These are phyloP conservation scores for Hirtodrosophila alboralis DNA, from an alignment of 2,888 invertebrate species.

Conservation along the genomic window DNA sequence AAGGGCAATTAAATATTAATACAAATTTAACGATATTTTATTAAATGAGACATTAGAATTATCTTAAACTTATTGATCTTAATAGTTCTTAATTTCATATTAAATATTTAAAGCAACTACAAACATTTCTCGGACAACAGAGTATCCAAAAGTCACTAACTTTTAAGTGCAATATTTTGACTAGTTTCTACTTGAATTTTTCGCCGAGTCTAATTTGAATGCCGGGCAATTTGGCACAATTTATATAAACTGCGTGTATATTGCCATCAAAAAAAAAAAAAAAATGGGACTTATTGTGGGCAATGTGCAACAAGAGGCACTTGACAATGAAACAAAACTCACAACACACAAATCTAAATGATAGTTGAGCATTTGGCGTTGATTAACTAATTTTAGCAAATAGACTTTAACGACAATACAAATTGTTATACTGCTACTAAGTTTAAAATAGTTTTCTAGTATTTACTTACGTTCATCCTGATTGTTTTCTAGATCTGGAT, in stretches of 20 bases:
- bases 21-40: no score
- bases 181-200: constrained; percentile 13
- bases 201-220: constrained; percentile 52
- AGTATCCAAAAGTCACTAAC: no score
- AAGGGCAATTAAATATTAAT: no score
- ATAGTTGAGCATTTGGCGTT: constrained; percentile 36
- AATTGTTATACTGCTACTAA: no score
- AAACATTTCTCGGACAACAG: no score
- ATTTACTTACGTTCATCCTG: constrained; percentile 77
- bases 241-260: constrained; percentile 63
- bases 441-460: no score
- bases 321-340: constrained; percentile 37
- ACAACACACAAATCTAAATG: constrained; percentile 1
- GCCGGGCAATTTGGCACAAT: constrained; percentile 75
- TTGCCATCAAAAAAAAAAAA: constrained; percentile 43
- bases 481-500: constrained; percentile 80
- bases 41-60: no score
- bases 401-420: constrained; percentile 48
- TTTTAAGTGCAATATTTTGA: neutral
- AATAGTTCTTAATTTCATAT: no score
- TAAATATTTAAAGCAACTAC: no score
- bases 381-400: constrained; percentile 73
- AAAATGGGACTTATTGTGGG: constrained; percentile 6
- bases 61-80: no score
- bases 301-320: constrained; percentile 29